Conservation (phyloP, 2,888 invertebrate species). For the Saturnia pavonia region DNA sequence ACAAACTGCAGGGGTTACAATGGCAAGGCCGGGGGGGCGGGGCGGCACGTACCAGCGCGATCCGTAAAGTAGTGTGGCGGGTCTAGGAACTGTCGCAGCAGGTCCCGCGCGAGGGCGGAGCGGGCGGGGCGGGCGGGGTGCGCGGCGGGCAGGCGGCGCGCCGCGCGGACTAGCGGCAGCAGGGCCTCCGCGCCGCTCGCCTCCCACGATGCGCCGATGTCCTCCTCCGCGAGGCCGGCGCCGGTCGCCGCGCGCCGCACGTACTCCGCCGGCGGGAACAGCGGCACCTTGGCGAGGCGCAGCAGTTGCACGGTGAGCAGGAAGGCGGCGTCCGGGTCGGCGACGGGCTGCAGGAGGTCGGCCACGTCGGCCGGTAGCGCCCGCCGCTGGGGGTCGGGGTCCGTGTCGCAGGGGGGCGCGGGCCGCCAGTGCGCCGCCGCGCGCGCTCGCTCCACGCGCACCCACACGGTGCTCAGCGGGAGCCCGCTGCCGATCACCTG, state of each 20-base stretch:
- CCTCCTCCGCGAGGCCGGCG: constrained; percentile 26
- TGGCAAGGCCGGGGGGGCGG: no score
- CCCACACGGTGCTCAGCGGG: constrained; percentile 88
- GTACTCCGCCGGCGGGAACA: constrained; percentile 28
- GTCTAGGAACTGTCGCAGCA: constrained; percentile 46
- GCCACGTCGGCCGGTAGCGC: constrained; percentile 85
- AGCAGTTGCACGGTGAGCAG: constrained; percentile 83
- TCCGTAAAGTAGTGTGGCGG: constrained; percentile 63
- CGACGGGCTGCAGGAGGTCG: constrained; percentile 87
- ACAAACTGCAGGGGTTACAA: background rate
- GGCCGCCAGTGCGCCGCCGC: constrained; percentile 88
- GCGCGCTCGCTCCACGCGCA: constrained; percentile 87
- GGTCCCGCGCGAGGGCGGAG: constrained; percentile 29
- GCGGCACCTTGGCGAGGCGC: constrained; percentile 54
- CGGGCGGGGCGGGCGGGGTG: constrained; percentile 33
- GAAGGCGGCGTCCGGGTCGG: constrained; percentile 80
- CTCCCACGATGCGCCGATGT: constrained; percentile 35
- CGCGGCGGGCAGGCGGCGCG: constrained; percentile 41
- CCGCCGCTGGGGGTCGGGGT: constrained; percentile 84
- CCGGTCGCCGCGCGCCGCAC: constrained; percentile 10
- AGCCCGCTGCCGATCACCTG: constrained; percentile 78
- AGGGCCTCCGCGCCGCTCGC: constrained; percentile 38
- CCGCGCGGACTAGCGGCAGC: constrained; percentile 38
- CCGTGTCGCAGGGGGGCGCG: constrained; percentile 80
- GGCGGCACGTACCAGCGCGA: constrained; percentile 39